These are phyloP conservation scores for Dolichomitus sp. DNA, from an alignment of 2,888 invertebrate genomes.

Conservation along the genomic window DNA sequence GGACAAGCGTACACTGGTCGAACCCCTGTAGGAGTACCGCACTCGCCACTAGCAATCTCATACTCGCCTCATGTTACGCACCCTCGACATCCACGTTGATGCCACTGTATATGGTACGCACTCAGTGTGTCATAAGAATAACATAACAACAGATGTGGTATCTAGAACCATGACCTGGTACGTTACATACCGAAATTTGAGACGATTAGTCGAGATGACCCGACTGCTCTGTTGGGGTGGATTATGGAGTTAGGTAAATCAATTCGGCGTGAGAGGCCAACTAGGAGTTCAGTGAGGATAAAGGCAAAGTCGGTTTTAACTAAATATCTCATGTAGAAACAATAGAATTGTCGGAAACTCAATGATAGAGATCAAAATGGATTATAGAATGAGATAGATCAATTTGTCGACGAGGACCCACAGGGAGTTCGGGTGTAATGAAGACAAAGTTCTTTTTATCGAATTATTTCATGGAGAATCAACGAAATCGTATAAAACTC, in stretches of 20 bases:
- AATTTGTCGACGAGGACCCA: background rate
- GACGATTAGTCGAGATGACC: background rate
- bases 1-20: conserved; percentile 42
- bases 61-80: conserved; percentile 35
- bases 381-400: background rate
- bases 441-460: background rate
- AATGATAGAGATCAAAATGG: background rate
- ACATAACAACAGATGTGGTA: background rate
- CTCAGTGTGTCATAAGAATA: background rate
- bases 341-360: background rate
- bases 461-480: background rate
- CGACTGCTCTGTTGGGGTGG: background rate
- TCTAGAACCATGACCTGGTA: background rate
- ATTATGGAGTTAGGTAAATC: background rate
- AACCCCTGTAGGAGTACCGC: background rate
- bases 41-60: conserved; percentile 31
- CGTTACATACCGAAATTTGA: background rate
- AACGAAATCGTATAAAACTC: background rate
- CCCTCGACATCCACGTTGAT: background rate
- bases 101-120: background rate
- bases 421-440: too few relatives aligned
- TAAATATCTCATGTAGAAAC: background rate
- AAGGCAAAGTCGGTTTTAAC: background rate
- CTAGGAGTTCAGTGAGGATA: background rate
- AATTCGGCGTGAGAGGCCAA: background rate